Evolutionary conservation across 92 coral and sea anemone genomes (phyloP), one percentile per base, ranked within the genome.

Genomic region (Epizoanthus fatuus): DNA sequence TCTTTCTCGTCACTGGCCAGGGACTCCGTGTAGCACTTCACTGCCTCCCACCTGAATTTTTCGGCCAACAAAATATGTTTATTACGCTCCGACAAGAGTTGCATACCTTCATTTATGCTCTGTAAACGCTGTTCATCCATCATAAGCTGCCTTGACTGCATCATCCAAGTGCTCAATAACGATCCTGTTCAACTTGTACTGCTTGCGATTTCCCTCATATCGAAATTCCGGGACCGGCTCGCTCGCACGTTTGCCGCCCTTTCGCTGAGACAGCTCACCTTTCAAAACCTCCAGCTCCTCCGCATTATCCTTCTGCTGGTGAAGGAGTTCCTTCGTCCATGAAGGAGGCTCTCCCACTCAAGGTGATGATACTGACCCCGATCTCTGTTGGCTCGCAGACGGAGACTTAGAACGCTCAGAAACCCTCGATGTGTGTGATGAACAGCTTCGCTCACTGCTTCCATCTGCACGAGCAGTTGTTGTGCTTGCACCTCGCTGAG

Each of bases 1-100:
- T 82, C 86, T 25, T 82, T 69, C 16, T 75, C 58, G 62, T 81
- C 86, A 29, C 69, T 81, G 47, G 86, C 86, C 51, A 82, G 58
- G 5, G 69, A 79, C 8, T 82, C 86, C 7, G 79, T 82, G 47
- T 82, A 82, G 25, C 79, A 82, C 16, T 82, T 17, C n/a, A 82
- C 86, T 37, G 66, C 64, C 57, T 82, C 86, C 78, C 86, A 82
- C 17, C 79, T 52, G n/a, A 38, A 82, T 37, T 82, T 82, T 25
- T 82, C 53, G 0, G 86, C 86, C 5, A 82, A 77, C 56, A 82
- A 52, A 5, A 69, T 69, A 71, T 82, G 70, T 17, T 82, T 82
- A 69, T 82, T 82, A 3, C 86, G 19, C 17, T 82, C 79, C 7
- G 49, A 10, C 11, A 81, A 63, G 11, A 82, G 40, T 39, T 42